Base-by-base conservation (phyloP, 1,140 invertebrate species). In the Araneus ventricosus region DNA sequence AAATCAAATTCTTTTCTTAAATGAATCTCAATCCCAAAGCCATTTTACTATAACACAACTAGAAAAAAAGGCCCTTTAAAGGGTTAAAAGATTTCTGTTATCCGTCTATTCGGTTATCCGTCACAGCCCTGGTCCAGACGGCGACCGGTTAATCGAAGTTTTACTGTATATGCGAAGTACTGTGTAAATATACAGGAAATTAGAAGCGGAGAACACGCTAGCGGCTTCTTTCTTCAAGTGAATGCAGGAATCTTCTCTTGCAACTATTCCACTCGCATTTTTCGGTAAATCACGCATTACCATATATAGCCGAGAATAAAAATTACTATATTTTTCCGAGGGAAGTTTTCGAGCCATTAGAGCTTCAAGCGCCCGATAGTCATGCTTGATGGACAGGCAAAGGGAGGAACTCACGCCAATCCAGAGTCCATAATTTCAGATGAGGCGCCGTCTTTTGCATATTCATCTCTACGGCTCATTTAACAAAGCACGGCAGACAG, bases 351-450 rank as follows among this genome's bases (percentile, higher is more conserved):
- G 30, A 22, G 20, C 27, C 70, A 75, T 75, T 75, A 75, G 20
- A 37, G 10, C 70, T 75, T 75, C 30, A 37, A 75, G 30, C 14
- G 34, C 70, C 27, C 20, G 70, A 75, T 34, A 34, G 70, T 75
- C 70, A 84, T 84, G 39, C 24, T 57, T n/a, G 39, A 30, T 0
- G 39, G 30, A 67, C 3, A 30, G 27, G n/a, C 27, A 61, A 5
- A 10, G 4, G 7, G 30, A 27, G 59, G 17, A 86, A 86, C n/a
- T 20, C 45, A 57, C 57, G 20, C 57, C 27, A 37, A 88, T 63
- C 27, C 27, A 67, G 37, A 88, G 24, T 39, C 59, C 57, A 67
- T 70, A 67, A 63, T 67, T 59, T 63, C 24, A 63, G 86, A 67
- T n/a, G 24, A 88, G 22, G 17, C 57, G 30, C 27, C 30, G 37